Conservation (phyloP, 2,888 invertebrate genomes). For the Leptarthrus brevirostris region DNA sequence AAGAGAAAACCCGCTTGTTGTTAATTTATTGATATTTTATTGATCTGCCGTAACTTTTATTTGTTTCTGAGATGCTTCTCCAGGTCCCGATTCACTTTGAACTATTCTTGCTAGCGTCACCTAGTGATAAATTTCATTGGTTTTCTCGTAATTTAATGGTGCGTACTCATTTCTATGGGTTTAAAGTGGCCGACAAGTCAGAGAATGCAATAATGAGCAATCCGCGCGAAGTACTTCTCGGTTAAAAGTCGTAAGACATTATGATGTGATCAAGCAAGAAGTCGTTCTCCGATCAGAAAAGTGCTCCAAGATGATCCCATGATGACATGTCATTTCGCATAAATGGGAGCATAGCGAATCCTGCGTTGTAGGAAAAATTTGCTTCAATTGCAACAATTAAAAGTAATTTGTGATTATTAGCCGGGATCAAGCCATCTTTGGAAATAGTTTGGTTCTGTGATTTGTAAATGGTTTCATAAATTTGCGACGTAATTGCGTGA, state of each 20-base stretch:
- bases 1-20: slow-evolving; percentile 1
- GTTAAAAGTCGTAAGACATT: slow-evolving; percentile 24
- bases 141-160: slow-evolving; percentile 44
- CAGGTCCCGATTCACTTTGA: slow-evolving; percentile 37
- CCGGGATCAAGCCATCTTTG: slow-evolving; percentile 33
- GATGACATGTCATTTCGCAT: slow-evolving; percentile 42
- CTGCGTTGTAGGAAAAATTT: slow-evolving; percentile 23
- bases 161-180: slow-evolving; percentile 33
- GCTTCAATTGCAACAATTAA: slow-evolving; percentile 52
- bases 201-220: slow-evolving; percentile 45
- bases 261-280: slow-evolving; percentile 18
- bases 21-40: slow-evolving; percentile 42
- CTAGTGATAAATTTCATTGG: slow-evolving; percentile 54
- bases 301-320: slow-evolving; percentile 13
- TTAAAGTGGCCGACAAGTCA: slow-evolving; percentile 6
- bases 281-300: background rate
- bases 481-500: slow-evolving; percentile 44
- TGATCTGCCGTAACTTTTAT: slow-evolving; percentile 44
- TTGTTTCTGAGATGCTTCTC: slow-evolving; percentile 15
- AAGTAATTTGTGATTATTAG: slow-evolving; percentile 54
- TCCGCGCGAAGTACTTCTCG: slow-evolving; percentile 14
- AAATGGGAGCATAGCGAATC: slow-evolving; percentile 32
- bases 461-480: slow-evolving; percentile 41
- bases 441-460: slow-evolving; percentile 15
- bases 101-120: slow-evolving; percentile 37